A percentile compares a stretch with the other conserved stretches of the same genome.
These are phyloP conservation scores for Rhopalosiphum maidis DNA, from an alignment of 1,140 invertebrate genomes.

Conservation along the genomic window DNA sequence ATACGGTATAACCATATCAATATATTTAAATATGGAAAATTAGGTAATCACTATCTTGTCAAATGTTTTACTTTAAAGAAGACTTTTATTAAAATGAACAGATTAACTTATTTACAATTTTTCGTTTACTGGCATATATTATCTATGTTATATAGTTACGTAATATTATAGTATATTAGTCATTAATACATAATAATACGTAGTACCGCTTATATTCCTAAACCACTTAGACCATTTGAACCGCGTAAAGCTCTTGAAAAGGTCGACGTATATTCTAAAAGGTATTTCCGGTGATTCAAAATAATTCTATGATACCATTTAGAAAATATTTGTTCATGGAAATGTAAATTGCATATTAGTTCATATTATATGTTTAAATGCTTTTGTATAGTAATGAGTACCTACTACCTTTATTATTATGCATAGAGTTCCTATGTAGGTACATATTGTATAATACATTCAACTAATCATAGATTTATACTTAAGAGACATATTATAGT, in stretches of 20 bases:
- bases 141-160: background rate
- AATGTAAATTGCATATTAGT: background rate
- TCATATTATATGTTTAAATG: background rate
- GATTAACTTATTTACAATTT: background rate
- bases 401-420: background rate
- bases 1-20: background rate
- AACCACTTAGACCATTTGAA: background rate
- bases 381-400: background rate
- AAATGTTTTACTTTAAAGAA: background rate
- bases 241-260: background rate
- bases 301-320: background rate
- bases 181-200: background rate
- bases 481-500: background rate
- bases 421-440: background rate
- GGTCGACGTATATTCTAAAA: background rate
- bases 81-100: background rate
- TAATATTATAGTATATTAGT: background rate
- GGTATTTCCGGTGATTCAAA: background rate
- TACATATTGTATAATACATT: background rate
- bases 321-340: background rate
- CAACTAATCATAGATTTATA: background rate
- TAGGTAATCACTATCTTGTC: background rate
- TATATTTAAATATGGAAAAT: background rate
- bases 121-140: too few relatives aligned
- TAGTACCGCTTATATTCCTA: background rate